Percentiles rank a stretch among this genome's conserved stretches.
Conservation (phyloP, 2,797 vertebrate genomes). For the Xiphorhynchus erythropygius region DNA sequence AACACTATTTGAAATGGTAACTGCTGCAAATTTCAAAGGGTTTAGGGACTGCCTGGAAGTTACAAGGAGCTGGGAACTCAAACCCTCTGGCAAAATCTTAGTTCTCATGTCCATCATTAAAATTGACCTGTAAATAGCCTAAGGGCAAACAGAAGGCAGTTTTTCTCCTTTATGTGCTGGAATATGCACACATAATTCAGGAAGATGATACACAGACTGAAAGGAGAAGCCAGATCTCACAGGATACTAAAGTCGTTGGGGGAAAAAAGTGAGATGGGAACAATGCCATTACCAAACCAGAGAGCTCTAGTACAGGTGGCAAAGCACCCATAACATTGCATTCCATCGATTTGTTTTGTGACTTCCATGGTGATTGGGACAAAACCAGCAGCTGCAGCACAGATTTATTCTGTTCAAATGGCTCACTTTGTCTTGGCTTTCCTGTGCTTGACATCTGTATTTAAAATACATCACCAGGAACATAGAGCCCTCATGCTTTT, state of each 20-base stretch:
- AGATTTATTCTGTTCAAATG: neutral
- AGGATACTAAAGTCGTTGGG: neutral
- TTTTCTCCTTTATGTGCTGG: neutral
- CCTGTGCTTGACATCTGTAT: neutral
- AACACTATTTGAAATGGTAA: neutral
- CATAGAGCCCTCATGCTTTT: neutral
- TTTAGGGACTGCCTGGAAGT: neutral
- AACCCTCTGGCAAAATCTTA: neutral
- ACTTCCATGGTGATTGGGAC: neutral
- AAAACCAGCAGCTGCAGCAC: neutral
- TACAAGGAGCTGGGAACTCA: neutral
- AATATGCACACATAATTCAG: neutral
- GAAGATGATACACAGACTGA: neutral
- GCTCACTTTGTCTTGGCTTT: neutral
- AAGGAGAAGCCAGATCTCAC: neutral
- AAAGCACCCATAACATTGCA: neutral
- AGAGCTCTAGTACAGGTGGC: neutral
- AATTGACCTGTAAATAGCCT: constrained; percentile 44
- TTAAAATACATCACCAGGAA: neutral
- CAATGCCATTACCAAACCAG: neutral
- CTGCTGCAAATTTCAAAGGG: neutral
- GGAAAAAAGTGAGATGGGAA: neutral
- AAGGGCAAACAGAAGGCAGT: neutral
- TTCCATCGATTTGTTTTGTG: neutral
- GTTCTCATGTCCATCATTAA: constrained; percentile 17